These are phyloP conservation scores for Thysanoteuthis rhombus DNA, from an alignment of 2,888 invertebrate species.

Conservation along the genomic window DNA sequence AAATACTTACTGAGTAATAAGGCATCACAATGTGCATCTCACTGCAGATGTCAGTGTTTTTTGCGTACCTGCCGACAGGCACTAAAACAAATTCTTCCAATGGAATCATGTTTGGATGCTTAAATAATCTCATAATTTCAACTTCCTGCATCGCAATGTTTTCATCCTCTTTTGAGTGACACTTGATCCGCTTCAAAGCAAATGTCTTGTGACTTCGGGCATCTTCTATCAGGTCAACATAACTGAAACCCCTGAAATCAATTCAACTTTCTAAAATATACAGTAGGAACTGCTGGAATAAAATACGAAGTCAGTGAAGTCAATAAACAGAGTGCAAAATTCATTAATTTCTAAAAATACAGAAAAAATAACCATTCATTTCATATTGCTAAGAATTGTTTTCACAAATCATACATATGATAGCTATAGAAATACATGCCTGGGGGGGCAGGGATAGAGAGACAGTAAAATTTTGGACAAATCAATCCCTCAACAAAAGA, in stretches of 20 bases:
- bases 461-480: too few relatives aligned
- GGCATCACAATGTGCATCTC: conserved; percentile 81
- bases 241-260: conserved; percentile 79
- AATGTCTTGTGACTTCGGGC: conserved; percentile 74
- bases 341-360: too few relatives aligned
- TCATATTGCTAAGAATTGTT: too few relatives aligned
- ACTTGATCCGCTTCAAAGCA: conserved; percentile 83
- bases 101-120: conserved; percentile 80
- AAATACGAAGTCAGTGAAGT: too few relatives aligned
- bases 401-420: too few relatives aligned
- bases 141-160: conserved; percentile 77
- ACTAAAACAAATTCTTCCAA: conserved; percentile 76
- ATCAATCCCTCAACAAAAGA: too few relatives aligned
- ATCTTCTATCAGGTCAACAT: conserved; percentile 81
- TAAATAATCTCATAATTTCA: conserved; percentile 77
- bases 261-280: background rate
- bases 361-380: too few relatives aligned
- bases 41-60: conserved; percentile 71
- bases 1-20: conserved; percentile 74
- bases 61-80: conserved; percentile 62
- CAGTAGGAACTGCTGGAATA: too few relatives aligned
- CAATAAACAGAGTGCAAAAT: too few relatives aligned
- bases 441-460: too few relatives aligned
- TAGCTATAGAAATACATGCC: too few relatives aligned
- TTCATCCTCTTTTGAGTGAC: conserved; percentile 82